Conservation (phyloP, 1,140 invertebrate species). For the Aphidius gifuensis region DNA sequence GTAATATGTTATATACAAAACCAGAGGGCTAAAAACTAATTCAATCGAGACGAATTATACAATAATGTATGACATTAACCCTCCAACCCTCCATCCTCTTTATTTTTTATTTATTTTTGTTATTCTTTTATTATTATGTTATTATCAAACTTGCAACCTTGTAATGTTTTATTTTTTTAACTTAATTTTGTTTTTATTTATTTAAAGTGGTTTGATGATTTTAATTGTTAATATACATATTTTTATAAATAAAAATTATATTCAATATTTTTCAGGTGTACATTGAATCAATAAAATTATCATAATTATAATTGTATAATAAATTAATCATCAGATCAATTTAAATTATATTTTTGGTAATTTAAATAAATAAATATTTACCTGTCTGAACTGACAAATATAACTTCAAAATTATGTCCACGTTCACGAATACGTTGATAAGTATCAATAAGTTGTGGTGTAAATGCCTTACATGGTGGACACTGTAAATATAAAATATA, state of each 20-base stretch:
- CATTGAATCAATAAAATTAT: no score
- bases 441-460: slow-evolving; percentile 68
- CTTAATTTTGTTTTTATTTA: no score
- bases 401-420: slow-evolving; percentile 72
- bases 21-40: slow-evolving; percentile 28
- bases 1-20: no score
- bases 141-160: no score
- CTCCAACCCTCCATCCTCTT: slow-evolving; percentile 16
- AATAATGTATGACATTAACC: not conserved
- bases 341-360: not conserved
- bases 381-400: slow-evolving; percentile 81
- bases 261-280: no score
- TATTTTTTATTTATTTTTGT: no score
- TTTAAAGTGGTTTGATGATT: no score
- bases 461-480: slow-evolving; percentile 78
- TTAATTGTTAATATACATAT: no score
- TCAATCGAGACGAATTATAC: slow-evolving; percentile 8
- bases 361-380: slow-evolving; percentile 37
- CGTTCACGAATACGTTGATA: slow-evolving; percentile 68
- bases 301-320: no score
- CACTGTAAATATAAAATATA: slow-evolving; percentile 61
- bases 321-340: not conserved
- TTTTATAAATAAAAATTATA: no score
- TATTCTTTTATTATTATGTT: no score
- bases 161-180: no score